Conservation (phyloP, 2,113 vertebrate species). For the Tetrax tetrax region DNA sequence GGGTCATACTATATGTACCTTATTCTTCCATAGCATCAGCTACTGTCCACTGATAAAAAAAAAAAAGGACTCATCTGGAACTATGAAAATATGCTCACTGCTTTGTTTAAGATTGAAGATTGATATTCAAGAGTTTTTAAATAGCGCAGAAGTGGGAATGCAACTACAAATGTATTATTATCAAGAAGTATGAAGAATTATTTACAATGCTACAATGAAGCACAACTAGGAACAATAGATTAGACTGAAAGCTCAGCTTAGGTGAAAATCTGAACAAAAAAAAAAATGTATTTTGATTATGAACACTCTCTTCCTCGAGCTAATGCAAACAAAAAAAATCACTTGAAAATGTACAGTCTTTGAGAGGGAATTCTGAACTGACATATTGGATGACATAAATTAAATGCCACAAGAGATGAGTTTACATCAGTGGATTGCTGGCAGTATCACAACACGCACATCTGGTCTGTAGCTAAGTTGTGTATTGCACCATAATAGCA, state of each 20-base stretch:
- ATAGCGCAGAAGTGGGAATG: not conserved
- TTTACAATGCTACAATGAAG: not conserved
- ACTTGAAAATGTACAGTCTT: not conserved
- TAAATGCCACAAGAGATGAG: not conserved
- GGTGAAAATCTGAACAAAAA: not conserved
- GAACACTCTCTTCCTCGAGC: not conserved
- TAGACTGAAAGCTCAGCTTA: not conserved
- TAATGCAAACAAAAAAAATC: not conserved
- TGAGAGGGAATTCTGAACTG: not conserved
- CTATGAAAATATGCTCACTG: not conserved
- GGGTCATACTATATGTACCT: not conserved
- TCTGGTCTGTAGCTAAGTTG: not conserved
- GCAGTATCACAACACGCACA: not conserved
- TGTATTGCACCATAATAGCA: not conserved
- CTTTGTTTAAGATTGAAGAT: not conserved
- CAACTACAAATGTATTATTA: not conserved
- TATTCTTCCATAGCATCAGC: not conserved
- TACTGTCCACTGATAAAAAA: not conserved
- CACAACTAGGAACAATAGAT: not conserved
- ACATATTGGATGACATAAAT: not conserved
- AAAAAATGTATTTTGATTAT: not conserved
- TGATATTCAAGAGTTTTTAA: not conserved
- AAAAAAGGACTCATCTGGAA: not conserved
- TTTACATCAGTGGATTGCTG: not conserved
- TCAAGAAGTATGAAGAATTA: not conserved